Base-by-base conservation (phyloP, 2,888 invertebrate genomes). In the Heliconius charithonia region DNA sequence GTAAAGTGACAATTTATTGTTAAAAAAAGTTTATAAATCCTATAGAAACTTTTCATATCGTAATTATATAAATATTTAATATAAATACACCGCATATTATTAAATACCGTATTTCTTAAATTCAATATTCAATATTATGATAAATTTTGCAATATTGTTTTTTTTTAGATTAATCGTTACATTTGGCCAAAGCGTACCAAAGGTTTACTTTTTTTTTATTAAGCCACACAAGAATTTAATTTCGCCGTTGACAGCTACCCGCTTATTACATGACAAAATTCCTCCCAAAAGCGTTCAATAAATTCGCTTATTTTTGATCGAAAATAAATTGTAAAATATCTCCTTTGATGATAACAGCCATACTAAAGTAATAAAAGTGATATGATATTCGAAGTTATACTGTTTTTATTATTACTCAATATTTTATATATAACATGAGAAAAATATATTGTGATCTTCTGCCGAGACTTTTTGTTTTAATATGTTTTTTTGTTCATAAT, bases 241-340 rank as follows among this genome's bases (percentile, higher is more conserved):
- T 87, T 86, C 78, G 82, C 81, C 85, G 86, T 84, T 87, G 86
- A 87, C 87, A 87, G 86, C 83, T 82, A 83, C 85, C 85, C 85
- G 86, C 85, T 86, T 85, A 85, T 85, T 85, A 83, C 83, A 84
- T 83, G 84, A 83, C 83, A 86, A 89, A 89, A 88, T 86, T 82
- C 82, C 83, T 79, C 79, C 82, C 83, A 85, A 88, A 88, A 80
- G 74, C 87, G 88, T 88, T 87, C 87, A 87, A 90, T 89, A 83
- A 83, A 81, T 79, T 81, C 78, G 77, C 76, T 78, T 66, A 81
- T 79, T 79, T 83, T 83, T 81, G 76, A 82, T 82, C 76, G 69
- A 78, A 81, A 82, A 80, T 81, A 80, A 78, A 78, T 81, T 82
- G 67, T 81, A 77, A 80, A 77, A 78, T 71, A 74, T 62, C 69